These are phyloP conservation scores for Gobio gobio DNA, from an alignment of 2,113 vertebrate genomes.

Conservation along the genomic window DNA sequence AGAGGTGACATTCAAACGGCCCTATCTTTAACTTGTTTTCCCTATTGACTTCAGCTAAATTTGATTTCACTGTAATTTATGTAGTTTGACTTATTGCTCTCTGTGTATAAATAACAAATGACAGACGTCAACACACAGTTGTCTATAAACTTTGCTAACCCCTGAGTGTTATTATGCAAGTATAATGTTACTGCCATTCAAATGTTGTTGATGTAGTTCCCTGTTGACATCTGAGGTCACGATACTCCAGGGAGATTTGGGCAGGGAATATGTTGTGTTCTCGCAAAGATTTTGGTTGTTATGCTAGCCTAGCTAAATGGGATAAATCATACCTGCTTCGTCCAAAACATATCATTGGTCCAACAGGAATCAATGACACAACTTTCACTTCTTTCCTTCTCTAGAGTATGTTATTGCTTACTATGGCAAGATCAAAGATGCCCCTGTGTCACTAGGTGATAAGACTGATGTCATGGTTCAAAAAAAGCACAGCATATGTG, in stretches of 20 bases:
- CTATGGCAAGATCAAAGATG: conserved; percentile 48
- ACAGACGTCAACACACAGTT: neutral
- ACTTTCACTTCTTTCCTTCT: conserved; percentile 50
- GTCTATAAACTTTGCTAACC: conserved; percentile 5
- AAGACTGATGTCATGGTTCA: conserved; percentile 41
- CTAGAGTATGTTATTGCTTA: conserved; percentile 36
- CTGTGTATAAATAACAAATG: conserved; percentile 16
- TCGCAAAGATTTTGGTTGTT: neutral
- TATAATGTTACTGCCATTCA: neutral
- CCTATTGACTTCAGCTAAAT: neutral
- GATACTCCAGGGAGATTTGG: neutral
- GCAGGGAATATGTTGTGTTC: neutral
- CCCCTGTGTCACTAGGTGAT: conserved; percentile 24
- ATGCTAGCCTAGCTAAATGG: neutral
- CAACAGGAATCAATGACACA: conserved; percentile 64
- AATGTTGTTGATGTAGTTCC: neutral
- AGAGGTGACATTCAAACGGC: conserved; percentile 53
- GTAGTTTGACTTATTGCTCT: conserved; percentile 19
- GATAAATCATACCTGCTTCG: neutral
- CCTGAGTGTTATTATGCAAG: neutral
- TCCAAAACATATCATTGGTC: conserved; percentile 49
- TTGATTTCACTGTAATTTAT: neutral
- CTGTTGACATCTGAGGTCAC: conserved; percentile 1
- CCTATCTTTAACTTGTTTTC: conserved; percentile 27
- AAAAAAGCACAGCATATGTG: conserved; percentile 28